Base-by-base conservation (phyloP, 2,797 vertebrate species). In the Neosilurus mollespiculum region DNA sequence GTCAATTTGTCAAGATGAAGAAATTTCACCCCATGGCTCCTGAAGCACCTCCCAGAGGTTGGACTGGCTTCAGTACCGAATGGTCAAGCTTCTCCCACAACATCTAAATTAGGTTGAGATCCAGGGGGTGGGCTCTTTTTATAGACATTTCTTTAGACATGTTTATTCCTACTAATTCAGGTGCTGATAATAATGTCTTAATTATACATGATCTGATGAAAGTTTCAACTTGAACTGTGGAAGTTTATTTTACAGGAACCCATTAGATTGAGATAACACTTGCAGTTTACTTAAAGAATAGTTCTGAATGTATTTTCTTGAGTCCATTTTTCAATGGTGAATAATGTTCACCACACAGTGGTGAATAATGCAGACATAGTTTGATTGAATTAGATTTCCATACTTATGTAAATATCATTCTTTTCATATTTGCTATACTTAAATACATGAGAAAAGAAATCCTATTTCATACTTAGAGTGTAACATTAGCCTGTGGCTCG, bases 261-360 rank as follows among this genome's bases (percentile, higher is more conserved):
- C 72, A 54, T 54, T 76, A 22, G 34, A 76, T 54, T 76, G 54
- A 62, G 14, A 12, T n/a, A 37, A 77, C 30, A 43, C 56, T 77
- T 61, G 73, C 20, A 4, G 1, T 62, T 62, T 62, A 24, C 30
- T 77, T 18, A 2, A 20, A 61, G 20, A 58, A 61, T 61, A 78
- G 59, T n/a, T 24, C 37, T 49, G 73, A 62, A 49, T 78, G 58
- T 49, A 78, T 78, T 76, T 76, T 76, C 73, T 58, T 76, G 54
- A 76, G 54, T 34, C n/a, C 73, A 76, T 76, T 76, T 59, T 22
- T 26, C 54, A 34, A 76, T 58, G 12, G 18, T n/a, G 54, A 59
- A 76, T 58, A 59, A n/a, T 58, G 59, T 18, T n/a, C 34, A 76
- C 11, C 73, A 75, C 24, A 58, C 53, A 56, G 34, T 62, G 22